Conservation (phyloP, 2,113 vertebrate species). For the Cynocephalus volans region DNA sequence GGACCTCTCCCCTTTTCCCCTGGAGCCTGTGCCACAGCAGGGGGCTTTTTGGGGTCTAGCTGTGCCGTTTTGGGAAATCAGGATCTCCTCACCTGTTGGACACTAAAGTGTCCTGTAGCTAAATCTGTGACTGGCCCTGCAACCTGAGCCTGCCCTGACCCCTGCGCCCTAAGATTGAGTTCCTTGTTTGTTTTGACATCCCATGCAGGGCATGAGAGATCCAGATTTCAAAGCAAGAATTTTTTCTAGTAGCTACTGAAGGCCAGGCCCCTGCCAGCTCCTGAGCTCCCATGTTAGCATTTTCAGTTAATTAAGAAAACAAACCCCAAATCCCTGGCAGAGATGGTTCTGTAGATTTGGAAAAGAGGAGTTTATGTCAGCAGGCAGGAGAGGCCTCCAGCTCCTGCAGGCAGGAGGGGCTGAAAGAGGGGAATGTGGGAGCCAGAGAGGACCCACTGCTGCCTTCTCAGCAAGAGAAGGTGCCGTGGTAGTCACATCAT, state of each 20-base stretch:
- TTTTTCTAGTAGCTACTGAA: slow-evolving; percentile 83
- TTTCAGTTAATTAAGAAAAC: slow-evolving; percentile 89
- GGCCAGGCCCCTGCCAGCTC: slow-evolving; percentile 78
- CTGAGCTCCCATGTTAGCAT: slow-evolving; percentile 85
- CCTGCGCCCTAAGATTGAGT: slow-evolving; percentile 55
- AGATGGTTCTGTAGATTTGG: slow-evolving; percentile 46
- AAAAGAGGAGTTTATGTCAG: neutral
- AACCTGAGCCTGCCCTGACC: slow-evolving; percentile 78
- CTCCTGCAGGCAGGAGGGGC: neutral
- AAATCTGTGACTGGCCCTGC: slow-evolving; percentile 60
- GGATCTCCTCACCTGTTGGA: neutral
- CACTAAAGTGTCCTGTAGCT: slow-evolving; percentile 49
- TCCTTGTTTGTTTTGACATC: slow-evolving; percentile 87
- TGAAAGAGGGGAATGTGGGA: neutral
- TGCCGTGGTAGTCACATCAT: fast-evolving
- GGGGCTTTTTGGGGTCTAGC: neutral
- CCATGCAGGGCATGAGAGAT: slow-evolving; percentile 51
- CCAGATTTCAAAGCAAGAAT: slow-evolving; percentile 83
- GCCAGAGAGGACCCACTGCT: neutral
- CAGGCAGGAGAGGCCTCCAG: neutral
- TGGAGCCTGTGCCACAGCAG: neutral
- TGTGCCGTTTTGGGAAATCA: slow-evolving; percentile 46
- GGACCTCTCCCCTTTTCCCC: neutral
- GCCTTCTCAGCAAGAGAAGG: neutral
- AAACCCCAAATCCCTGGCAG: slow-evolving; percentile 82